Base-by-base conservation (phyloP, 2,888 invertebrate species). In the Idaea biselata region DNA sequence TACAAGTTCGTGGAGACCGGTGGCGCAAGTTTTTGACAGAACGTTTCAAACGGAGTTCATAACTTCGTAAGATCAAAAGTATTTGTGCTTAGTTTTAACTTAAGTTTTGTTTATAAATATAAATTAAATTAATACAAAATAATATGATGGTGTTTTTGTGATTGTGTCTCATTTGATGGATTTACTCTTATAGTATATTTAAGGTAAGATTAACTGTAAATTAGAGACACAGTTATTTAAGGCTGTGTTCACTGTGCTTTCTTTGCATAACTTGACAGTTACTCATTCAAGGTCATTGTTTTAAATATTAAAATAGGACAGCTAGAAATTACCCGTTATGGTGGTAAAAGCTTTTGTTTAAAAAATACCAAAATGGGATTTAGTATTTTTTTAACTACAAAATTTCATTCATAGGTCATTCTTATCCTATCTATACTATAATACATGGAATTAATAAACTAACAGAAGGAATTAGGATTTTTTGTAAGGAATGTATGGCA, bases 11-110 rank as follows among this genome's bases (percentile, higher is more conserved):
- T 75, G 73, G 75, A 79, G 80, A 89, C 91, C 88, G 89, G 91
- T 88, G 86, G 81, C 83, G 85, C 91, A 89, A 90, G 87, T 91
- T 91, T 90, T 92, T 92, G 91, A 91, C 91, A 91, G 88, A 87
- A 83, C 83, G 78, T 81, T 83, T 84, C 80, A 81, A 90, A 86
- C 87, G 78, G 81, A 79, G 84, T 81, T 72, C 74, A 78, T 78
- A 78, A 78, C 75, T 84, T 76, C 79, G 70, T 76, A 69, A 72
- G 74, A 77, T 68, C 68, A 74, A 80, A 76, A 73, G 84, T 82
- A 82, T 84, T 82, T 71, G 18, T 56, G 18, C 79, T 75, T 77
- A 78, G 75, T 70, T 71, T 70, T 68, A 72, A 18, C 18, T 56
- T 44, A 25, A 44, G 56, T 70, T 73, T 73, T 71, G 73, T 75